These are phyloP conservation scores for Cirrhinus molitorella DNA, from an alignment of 2,797 vertebrate genomes.

Conservation along the genomic window DNA sequence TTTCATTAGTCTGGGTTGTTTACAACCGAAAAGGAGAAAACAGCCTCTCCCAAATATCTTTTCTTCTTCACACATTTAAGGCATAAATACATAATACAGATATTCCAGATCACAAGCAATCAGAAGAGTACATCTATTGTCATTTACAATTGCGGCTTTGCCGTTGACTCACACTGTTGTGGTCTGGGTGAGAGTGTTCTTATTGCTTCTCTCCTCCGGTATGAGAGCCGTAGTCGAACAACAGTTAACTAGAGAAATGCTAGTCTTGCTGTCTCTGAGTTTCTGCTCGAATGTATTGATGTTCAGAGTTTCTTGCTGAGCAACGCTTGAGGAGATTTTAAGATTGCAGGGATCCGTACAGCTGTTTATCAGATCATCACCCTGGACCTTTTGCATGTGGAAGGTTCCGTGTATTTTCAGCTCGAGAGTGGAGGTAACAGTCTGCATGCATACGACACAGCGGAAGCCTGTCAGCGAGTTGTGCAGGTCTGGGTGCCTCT, in stretches of 20 bases:
- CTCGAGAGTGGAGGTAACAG: constrained; percentile 97
- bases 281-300: constrained; percentile 7
- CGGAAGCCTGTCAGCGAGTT: constrained; percentile 99
- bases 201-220: constrained; percentile 17
- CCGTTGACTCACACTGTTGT: constrained; percentile 6
- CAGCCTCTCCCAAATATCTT: background rate
- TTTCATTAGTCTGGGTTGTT: background rate
- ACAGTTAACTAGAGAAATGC: constrained; percentile 25
- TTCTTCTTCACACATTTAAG: constrained; percentile 9
- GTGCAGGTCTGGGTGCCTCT: constrained; percentile 98
- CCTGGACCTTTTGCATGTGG: constrained; percentile 98
- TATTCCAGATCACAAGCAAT: constrained; percentile 1
- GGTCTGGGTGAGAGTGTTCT: constrained; percentile 34
- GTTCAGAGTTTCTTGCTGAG: constrained; percentile 90
- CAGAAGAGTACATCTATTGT: background rate
- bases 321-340: constrained; percentile 92
- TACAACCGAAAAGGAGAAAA: background rate
- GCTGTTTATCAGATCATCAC: constrained; percentile 79
- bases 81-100: constrained; percentile 3
- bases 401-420: constrained; percentile 99
- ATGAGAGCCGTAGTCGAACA: constrained; percentile 21
- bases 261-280: background rate
- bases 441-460: constrained; percentile 99
- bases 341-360: constrained; percentile 77
- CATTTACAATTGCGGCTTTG: background rate